Evolutionary conservation across 1,140 invertebrate species (phyloP), one percentile per base, ranked within the genome.

Genomic region (Dendroctonus valens): DNA sequence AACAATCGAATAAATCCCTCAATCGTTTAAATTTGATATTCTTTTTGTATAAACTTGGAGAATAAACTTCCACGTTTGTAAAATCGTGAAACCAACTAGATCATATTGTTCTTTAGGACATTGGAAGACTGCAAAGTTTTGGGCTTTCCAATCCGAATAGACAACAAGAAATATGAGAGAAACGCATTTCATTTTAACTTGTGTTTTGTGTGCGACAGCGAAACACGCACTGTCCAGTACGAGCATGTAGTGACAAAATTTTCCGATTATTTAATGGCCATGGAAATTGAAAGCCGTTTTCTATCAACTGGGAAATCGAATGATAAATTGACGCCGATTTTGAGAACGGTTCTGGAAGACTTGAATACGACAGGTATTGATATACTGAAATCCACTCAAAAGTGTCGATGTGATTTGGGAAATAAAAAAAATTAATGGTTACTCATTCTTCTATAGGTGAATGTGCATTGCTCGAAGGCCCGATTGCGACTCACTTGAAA

Each of bases 121-220:
- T 66, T 79, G 44, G 65, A 74, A 64, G 90, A 92, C 48, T 87
- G 88, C 62, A 98, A 97, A 81, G 93, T 98, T 64, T 84, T 96
- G 12, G 96, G 96, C 0, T 98, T 92, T 81, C 96, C 96, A 0
- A 90, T 97, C 39, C 85, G 88, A 70, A 95, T 98, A 61, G 89
- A 94, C 71, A 88, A 94, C 75, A 85, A 89, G 54, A 92, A 93
- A 73, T 98, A 98, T 83, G 87, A 88, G n/a, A 82, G 96, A 67
- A 98, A 98, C 83, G 91, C 92, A 38, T 91, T 94, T 71, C 90
- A 96, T 59, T 98, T 98, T 79, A 98, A 98, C 80, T 78, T 97
- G 4, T 97, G 95, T 77, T 96, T 98, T 79, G 94, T 97, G 0
- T 97, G 93, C 77, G 91, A 96, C 74, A 87, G 89, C 41, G 89